Conservation (phyloP, 2,113 vertebrate genomes). For the Felis chaus region DNA sequence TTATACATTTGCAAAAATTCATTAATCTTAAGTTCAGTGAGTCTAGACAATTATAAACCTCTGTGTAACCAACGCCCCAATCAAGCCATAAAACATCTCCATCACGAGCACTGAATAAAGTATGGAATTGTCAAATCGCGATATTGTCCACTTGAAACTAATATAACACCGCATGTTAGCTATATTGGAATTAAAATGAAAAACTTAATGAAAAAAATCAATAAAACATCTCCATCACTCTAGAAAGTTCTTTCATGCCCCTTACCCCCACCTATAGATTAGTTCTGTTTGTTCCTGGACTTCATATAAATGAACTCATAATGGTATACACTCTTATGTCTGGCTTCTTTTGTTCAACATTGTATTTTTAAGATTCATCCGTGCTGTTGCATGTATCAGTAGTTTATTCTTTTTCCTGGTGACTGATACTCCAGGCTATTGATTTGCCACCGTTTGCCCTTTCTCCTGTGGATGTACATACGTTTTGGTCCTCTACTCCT, state of each 20-base stretch:
- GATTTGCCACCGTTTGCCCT: not conserved
- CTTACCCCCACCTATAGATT: not conserved
- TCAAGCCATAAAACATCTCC: not conserved
- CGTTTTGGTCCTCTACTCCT: not conserved
- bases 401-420: not conserved
- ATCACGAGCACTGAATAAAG: not conserved
- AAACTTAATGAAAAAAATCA: not conserved
- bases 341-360: not conserved
- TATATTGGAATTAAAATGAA: not conserved
- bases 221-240: not conserved
- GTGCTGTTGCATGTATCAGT: not conserved
- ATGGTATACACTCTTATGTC: not conserved
- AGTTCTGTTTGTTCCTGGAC: not conserved
- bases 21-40: not conserved
- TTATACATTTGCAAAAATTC: constrained; percentile 9
- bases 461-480: not conserved
- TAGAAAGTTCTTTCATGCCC: not conserved
- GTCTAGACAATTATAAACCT: not conserved
- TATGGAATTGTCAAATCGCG: not conserved
- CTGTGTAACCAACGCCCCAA: not conserved
- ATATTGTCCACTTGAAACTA: not conserved
- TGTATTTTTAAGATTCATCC: not conserved
- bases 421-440: constrained; percentile 9
- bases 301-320: not conserved
- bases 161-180: not conserved